Evolutionary conservation across 53 echinoderm and acorn worm genomes (phyloP).

Genomic region (Pentamera pediparva): DNA sequence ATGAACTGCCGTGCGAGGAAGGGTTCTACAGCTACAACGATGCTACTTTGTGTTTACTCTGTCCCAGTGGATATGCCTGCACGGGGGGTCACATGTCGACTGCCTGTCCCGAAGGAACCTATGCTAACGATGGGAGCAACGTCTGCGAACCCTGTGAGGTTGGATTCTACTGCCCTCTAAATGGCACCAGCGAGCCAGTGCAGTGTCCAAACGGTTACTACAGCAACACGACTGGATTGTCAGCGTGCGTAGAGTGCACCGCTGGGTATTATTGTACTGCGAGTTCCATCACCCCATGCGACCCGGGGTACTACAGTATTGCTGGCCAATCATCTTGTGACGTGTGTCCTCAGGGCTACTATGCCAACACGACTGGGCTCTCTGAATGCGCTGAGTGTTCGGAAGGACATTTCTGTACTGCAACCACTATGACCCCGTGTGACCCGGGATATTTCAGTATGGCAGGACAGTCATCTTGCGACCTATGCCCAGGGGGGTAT

Average conservation of each 20-base stretch:
- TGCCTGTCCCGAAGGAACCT: conserved; percentile 54
- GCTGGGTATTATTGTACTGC: conserved; percentile 73
- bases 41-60: conserved; percentile 59
- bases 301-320: conserved; percentile 61
- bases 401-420: conserved; percentile 65
- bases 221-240: conserved; percentile 41
- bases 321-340: conserved; percentile 53
- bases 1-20: conserved; percentile 47
- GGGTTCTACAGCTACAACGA: conserved; percentile 73
- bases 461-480: conserved; percentile 59
- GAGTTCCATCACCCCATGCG: conserved; percentile 50
- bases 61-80: conserved; percentile 76
- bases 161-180: conserved; percentile 65
- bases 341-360: conserved; percentile 66
- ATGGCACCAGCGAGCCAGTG: conserved; percentile 59
- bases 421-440: conserved; percentile 50
- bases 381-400: conserved; percentile 45
- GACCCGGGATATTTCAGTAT: conserved; percentile 62
- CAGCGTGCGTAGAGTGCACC: conserved; percentile 54
- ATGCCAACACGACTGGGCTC: conserved; percentile 43
- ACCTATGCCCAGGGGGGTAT: conserved; percentile 76
- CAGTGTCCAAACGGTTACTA: conserved; percentile 46
- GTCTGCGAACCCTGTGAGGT: conserved; percentile 55
- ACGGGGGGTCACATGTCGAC: conserved; percentile 24
- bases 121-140: conserved; percentile 68